A percentile compares a stretch with the other conserved stretches of the same genome.
phyloP scores from a whole-genome alignment of 2,888 invertebrate genomes.

The Oasisia sp. region DNA sequence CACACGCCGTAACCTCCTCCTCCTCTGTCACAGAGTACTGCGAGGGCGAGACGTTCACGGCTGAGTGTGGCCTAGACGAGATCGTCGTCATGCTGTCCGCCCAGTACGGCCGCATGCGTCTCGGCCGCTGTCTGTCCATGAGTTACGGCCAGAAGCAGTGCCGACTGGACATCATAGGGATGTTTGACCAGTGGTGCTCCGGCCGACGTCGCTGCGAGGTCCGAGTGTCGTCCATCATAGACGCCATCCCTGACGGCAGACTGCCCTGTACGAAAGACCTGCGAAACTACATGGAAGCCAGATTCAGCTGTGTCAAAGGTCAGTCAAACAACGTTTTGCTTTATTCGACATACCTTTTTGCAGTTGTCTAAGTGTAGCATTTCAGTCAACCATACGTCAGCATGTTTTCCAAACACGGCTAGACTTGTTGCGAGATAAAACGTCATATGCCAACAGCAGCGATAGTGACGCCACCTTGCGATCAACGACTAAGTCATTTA shows the following conservation, averaged over 20 bases:
- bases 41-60: constrained; percentile 22
- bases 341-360: neutral
- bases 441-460: neutral
- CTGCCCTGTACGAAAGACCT: constrained; percentile 30
- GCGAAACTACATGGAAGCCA: constrained; percentile 29
- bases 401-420: neutral
- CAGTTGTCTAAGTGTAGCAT: neutral
- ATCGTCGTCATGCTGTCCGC: constrained; percentile 27
- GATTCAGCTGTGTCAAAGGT: constrained; percentile 32
- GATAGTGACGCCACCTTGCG: too few relatives aligned
- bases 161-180: constrained; percentile 26
- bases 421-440: neutral
- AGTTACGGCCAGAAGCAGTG: neutral
- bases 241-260: constrained; percentile 26
- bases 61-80: constrained; percentile 21
- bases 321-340: neutral
- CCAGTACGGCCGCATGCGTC: constrained; percentile 30
- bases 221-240: constrained; percentile 32
- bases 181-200: constrained; percentile 35
- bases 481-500: too few relatives aligned
- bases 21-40: constrained; percentile 22
- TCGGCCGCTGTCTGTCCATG: constrained; percentile 24
- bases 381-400: neutral
- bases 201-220: constrained; percentile 35
- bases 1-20: neutral